A percentile compares a stretch with the other conserved stretches of the same genome.
phyloP scores from a whole-genome alignment of 2,113 vertebrate genomes.

The Pterocles burchelli region DNA sequence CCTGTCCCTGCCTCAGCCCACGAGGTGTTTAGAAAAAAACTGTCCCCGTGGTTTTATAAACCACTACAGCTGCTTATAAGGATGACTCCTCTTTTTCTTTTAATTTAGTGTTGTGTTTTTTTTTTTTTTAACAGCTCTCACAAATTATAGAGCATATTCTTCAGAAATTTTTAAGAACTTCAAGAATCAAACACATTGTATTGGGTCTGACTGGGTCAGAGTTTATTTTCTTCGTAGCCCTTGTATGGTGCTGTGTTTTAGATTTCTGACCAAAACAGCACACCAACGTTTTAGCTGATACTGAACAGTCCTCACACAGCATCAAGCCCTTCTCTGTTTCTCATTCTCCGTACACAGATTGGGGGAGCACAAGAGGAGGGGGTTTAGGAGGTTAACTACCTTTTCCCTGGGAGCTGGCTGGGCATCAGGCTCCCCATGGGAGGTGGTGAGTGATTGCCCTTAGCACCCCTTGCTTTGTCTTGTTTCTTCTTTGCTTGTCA shows the following conservation, averaged over 20 bases:
- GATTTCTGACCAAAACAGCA: background rate
- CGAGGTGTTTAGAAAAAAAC: no score
- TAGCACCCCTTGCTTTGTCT: background rate
- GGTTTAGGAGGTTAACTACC: background rate
- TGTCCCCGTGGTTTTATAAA: no score
- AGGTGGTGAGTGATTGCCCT: background rate
- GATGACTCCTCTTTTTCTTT: background rate
- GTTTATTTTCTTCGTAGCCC: background rate
- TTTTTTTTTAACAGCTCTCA: background rate
- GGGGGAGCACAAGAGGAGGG: background rate
- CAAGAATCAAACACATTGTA: background rate
- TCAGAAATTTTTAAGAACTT: background rate
- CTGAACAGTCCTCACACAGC: background rate
- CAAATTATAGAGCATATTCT: background rate
- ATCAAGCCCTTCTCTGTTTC: background rate
- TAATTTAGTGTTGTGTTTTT: background rate
- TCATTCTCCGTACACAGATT: background rate
- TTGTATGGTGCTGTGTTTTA: background rate
- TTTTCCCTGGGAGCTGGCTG: background rate
- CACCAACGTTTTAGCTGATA: background rate
- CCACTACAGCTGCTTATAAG: no score
- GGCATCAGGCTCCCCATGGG: rapidly evolving
- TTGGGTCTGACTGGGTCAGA: background rate
- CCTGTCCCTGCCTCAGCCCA: no score
- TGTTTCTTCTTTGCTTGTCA: background rate